phyloP scores from a whole-genome alignment of 2,113 vertebrate genomes.

The Bothrops jararaca region DNA sequence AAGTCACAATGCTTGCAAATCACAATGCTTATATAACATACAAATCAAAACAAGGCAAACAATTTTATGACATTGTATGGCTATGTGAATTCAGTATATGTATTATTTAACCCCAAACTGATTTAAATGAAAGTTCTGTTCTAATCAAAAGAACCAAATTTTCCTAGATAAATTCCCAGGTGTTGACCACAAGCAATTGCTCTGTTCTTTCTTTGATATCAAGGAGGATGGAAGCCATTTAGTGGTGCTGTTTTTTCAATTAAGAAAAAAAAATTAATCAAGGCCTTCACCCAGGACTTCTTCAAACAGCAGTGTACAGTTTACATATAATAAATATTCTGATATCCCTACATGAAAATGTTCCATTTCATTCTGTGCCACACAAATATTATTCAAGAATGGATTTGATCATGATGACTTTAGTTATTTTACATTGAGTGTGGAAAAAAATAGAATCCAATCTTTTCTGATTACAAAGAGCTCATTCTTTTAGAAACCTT shows the following conservation, averaged over 20 bases:
- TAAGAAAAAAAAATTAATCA: neutral
- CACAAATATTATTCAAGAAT: neutral
- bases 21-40: neutral
- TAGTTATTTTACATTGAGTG: neutral
- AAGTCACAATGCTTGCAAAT: neutral
- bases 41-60: neutral
- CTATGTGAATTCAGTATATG: neutral
- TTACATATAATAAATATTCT: neutral
- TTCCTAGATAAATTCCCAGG: neutral
- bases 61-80: neutral
- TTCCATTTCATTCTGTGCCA: neutral
- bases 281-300: neutral
- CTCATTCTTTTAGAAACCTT: neutral
- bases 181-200: neutral
- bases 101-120: neutral
- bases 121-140: neutral
- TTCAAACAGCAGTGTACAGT: neutral
- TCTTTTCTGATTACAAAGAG: neutral
- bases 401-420: neutral
- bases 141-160: neutral
- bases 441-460: slow-evolving; percentile 4
- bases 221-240: neutral
- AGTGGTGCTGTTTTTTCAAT: neutral
- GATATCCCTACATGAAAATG: neutral
- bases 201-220: neutral